Evolutionary conservation across 2,113 vertebrate genomes (phyloP), one percentile per base, ranked within the genome.

Genomic region (Pelvicachromis taeniatus): DNA sequence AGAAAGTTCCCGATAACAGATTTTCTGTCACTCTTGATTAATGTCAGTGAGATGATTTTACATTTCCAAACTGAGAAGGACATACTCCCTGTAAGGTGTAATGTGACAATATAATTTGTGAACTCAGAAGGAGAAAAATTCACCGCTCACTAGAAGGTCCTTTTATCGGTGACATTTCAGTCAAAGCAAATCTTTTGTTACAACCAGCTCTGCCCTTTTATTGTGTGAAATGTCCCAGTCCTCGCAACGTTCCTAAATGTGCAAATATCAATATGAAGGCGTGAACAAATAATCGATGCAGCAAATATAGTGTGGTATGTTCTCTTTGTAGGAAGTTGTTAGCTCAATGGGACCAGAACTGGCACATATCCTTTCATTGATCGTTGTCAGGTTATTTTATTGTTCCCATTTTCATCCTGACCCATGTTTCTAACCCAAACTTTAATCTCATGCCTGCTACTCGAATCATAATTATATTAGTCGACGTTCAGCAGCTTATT

Each of bases 141-240:
- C 12, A 33, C 40, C 29, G 7, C 81, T 56, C 52, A 56, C 63
- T 54, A 54, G 42, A 65, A 81, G 59, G 48, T 53, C n/a, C 9
- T 65, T 83, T 88, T 75, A 85, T 77, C 50, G n/a, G 55, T 91
- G 84, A 89, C 81, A 84, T 86, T 89, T 91, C 33, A 87, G 68
- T 77, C 56, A 40, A 77, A 84, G 80, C 77, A 70, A 82, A 55
- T 48, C 73, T 65, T 87, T 91, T 84, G 84, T 81, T 79, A 13
- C 31, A 84, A 63, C 35, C 73, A 19, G 78, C 78, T 45, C 45
- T 16, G 61, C 77, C 33, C 73, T n/a, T 50, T 79, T 50, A 79
- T 82, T 83, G 84, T 81, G 52, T 23, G 58, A 81, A 88, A 81
- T 63, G 85, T 77, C 82, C 81, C 11, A 16, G 29, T 70, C 75